Conservation (phyloP, 2,888 invertebrate species). For the Polymixis flavicincta region DNA sequence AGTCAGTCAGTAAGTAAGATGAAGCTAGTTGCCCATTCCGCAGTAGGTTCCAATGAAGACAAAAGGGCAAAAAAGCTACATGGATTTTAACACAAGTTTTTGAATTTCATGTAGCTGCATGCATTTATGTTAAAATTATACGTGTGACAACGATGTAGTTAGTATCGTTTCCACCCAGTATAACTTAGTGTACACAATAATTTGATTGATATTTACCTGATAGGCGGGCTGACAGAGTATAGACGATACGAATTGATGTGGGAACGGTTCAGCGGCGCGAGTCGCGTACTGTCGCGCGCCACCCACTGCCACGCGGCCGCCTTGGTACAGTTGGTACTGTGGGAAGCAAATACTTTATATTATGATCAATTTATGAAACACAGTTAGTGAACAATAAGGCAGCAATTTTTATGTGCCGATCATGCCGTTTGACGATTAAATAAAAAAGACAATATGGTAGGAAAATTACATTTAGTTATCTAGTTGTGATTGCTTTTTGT, state of each 20-base stretch:
- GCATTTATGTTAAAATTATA: background rate
- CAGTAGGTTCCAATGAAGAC: no score
- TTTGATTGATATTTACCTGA: slow-evolving; percentile 89
- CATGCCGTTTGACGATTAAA: background rate
- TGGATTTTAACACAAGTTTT: no score
- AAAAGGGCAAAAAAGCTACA: no score
- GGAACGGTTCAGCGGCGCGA: slow-evolving; percentile 95
- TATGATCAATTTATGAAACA: background rate
- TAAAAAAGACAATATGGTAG: background rate
- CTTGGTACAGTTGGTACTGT: slow-evolving; percentile 95
- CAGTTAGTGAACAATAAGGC: background rate
- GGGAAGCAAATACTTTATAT: background rate
- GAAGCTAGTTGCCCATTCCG: no score
- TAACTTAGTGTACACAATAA: background rate
- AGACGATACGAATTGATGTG: slow-evolving; percentile 98
- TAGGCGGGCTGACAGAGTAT: slow-evolving; percentile 97
- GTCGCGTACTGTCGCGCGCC: slow-evolving; percentile 93
- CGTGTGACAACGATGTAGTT: no score
- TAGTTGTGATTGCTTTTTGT: background rate
- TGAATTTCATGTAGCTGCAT: no score
- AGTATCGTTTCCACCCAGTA: slow-evolving; percentile 1
- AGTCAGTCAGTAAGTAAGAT: no score
- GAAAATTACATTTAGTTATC: background rate
- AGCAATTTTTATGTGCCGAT: background rate
- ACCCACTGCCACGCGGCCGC: slow-evolving; percentile 90